Evolutionary conservation across 1,140 invertebrate species (phyloP).

Genomic region (Hypsibius dujardini): DNA sequence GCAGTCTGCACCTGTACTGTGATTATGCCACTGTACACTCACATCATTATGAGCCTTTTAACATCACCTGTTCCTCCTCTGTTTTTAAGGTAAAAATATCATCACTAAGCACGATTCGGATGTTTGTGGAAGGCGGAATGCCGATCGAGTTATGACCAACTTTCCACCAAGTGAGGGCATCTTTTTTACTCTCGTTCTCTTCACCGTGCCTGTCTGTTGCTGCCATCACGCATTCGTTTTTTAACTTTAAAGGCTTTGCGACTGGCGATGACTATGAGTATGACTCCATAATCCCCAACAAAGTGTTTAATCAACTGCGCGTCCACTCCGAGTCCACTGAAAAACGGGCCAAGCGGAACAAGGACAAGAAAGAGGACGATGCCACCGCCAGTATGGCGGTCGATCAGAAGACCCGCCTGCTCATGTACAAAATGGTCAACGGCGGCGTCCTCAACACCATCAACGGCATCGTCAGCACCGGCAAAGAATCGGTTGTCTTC

Average conservation of each 20-base stretch:
- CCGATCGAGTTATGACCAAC: conserved; percentile 58
- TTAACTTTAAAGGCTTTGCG: too few species aligned
- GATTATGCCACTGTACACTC: too few species aligned
- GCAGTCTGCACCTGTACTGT: too few species aligned
- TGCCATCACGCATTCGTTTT: too few species aligned
- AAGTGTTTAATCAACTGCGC: conserved; percentile 45
- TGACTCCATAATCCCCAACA: conserved; percentile 71
- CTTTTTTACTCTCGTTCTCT: too few species aligned
- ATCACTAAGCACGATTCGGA: conserved; percentile 82
- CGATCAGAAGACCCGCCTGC: conserved; percentile 55
- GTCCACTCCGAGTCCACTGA: conserved; percentile 44
- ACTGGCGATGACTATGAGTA: conserved; percentile 67
- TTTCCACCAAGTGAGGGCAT: too few species aligned
- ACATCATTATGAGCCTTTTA: too few species aligned
- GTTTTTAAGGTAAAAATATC: conserved; percentile 53
- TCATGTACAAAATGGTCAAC: conserved; percentile 67
- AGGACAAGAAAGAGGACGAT: conserved; percentile 61
- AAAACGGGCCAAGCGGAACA: conserved; percentile 42
- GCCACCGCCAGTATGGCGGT: conserved; percentile 49
- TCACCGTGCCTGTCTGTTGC: too few species aligned
- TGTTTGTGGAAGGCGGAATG: conserved; percentile 64
- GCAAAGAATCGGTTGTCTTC: conserved; percentile 68
- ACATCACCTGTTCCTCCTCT: too few species aligned
- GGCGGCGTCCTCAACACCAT: conserved; percentile 53
- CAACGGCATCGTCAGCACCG: conserved; percentile 62